Evolutionary conservation across 2,113 vertebrate genomes (phyloP).

Genomic region (Leucopternis melanops): DNA sequence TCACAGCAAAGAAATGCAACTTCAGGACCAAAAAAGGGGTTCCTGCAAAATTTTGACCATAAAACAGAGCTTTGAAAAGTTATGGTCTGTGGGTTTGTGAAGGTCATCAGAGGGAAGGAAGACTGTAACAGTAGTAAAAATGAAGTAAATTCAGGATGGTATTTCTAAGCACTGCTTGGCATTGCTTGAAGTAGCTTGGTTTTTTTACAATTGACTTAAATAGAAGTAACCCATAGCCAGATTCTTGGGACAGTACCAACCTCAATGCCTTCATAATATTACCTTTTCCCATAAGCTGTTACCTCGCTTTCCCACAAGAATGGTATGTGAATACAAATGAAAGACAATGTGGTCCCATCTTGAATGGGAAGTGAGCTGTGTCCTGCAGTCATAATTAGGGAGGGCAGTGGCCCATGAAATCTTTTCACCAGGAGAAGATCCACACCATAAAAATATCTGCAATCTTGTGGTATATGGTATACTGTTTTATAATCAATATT

Average conservation of each 20-base stretch:
- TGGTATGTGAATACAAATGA: neutral
- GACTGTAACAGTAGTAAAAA: neutral
- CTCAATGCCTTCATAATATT: neutral
- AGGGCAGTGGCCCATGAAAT: slow-evolving; percentile 16
- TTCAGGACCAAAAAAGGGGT: neutral
- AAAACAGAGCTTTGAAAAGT: neutral
- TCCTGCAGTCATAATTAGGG: slow-evolving; percentile 27
- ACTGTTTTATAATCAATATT: slow-evolving; percentile 29
- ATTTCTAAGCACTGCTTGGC: neutral
- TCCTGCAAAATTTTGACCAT: neutral
- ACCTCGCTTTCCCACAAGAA: slow-evolving; percentile 25
- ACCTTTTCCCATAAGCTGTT: neutral
- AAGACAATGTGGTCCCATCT: neutral
- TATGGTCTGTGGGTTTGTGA: neutral
- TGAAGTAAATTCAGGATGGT: neutral
- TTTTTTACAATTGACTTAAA: neutral
- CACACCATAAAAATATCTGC: slow-evolving; percentile 27
- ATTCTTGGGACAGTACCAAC: neutral
- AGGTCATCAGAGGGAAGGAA: neutral
- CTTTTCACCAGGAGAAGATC: slow-evolving; percentile 22
- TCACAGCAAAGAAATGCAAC: neutral
- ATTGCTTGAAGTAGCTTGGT: neutral
- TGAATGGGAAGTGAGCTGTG: slow-evolving; percentile 18
- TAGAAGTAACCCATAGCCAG: neutral
- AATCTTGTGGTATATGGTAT: neutral